Conservation (phyloP, 2,113 vertebrate species). For the Festucalex cinctus region DNA sequence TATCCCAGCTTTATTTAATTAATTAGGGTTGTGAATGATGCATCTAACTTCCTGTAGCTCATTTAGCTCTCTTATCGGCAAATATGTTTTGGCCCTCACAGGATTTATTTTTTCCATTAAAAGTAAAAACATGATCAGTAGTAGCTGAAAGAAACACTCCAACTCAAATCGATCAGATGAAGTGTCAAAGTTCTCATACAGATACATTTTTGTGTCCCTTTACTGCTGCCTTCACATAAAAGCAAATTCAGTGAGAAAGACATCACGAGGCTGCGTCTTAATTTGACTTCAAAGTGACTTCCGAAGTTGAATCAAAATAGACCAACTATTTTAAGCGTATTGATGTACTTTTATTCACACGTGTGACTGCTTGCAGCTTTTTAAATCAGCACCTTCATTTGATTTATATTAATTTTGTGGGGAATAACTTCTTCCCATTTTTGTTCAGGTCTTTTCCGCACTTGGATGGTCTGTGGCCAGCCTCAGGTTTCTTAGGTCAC, state of each 20-base stretch:
- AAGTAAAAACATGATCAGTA: neutral
- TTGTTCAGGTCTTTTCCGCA: too few species aligned
- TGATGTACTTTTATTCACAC: neutral
- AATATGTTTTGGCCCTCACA: too few species aligned
- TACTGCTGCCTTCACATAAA: neutral
- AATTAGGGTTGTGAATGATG: too few species aligned
- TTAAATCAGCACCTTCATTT: neutral
- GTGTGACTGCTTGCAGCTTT: neutral
- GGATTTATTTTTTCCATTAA: too few species aligned
- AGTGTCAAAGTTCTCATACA: neutral
- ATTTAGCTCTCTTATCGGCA: neutral
- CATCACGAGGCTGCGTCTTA: slow-evolving; percentile 1
- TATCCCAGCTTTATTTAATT: too few species aligned
- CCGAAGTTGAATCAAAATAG: slow-evolving; percentile 4
- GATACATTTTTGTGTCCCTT: neutral
- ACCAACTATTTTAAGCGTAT: slow-evolving; percentile 6
- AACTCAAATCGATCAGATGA: neutral
- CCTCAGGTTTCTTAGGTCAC: too few species aligned
- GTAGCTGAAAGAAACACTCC: neutral
- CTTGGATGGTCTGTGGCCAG: too few species aligned
- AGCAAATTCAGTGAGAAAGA: slow-evolving; percentile 1
- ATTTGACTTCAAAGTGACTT: slow-evolving; percentile 8
- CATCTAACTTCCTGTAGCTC: too few species aligned
- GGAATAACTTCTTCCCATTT: too few species aligned
- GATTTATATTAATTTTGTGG: neutral